Evolutionary conservation across 1,140 invertebrate species (phyloP), one percentile per base, ranked within the genome.

Genomic region (Goniozus legneri): DNA sequence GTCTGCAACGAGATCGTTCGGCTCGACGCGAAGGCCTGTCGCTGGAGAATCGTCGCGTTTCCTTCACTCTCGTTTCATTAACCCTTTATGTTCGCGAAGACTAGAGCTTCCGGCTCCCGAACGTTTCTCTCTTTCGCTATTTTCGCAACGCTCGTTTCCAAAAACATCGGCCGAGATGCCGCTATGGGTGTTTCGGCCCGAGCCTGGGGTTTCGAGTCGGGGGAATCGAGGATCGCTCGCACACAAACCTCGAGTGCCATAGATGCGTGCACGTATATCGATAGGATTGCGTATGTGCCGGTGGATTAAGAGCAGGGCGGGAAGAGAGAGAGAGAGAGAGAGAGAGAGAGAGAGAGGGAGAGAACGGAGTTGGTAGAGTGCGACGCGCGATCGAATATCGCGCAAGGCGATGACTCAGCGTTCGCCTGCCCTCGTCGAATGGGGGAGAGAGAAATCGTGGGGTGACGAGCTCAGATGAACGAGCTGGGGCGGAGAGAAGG

Each of bases 341-440:
- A n/a, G n/a, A n/a, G n/a, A n/a, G n/a, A n/a, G n/a, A n/a, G n/a
- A n/a, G n/a, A n/a, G n/a, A n/a, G n/a, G n/a, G n/a, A n/a, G n/a
- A n/a, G n/a, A 13, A 30, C 53, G 44, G 49, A 32, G 47, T 20
- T 37, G 47, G 43, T 45, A 47, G 48, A 53, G 50, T 48, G 43
- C 44, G 56, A 61, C 52, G 60, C 56, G 60, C 56, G 60, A 64
- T 64, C 51, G 58, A 64, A 58, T 64, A 63, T 61, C 58, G 56
- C 33, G 61, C 51, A 42, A 61, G 51, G 48, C 56, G 62, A 63
- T 63, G 62, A 63, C 60, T 63, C 62, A 64, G 62, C 60, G n/a
- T n/a, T 62, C 42, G 33, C 50, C 43, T 50, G 52, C 53, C 50
- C 52, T 47, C 51, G 35, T 38, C 54, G 56, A 40, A 55, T 47